Percentiles rank a stretch among this genome's conserved stretches.
These are phyloP conservation scores for Merodon equestris DNA, from an alignment of 2,888 invertebrate species.

Conservation along the genomic window DNA sequence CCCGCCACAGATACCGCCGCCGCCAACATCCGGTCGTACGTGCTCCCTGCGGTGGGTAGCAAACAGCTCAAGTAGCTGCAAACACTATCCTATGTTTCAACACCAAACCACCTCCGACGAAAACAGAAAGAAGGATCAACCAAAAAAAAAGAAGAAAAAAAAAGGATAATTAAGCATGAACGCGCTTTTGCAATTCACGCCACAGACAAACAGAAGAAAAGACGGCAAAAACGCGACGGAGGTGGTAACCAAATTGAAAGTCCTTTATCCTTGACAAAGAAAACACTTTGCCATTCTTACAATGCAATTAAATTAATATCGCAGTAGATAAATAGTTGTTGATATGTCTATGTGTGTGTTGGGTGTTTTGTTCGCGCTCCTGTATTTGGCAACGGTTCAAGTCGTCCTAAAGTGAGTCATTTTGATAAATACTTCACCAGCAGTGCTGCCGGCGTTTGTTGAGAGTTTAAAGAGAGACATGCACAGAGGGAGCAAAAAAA, in stretches of 20 bases:
- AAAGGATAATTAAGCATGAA: constrained; percentile 67
- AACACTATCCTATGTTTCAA: constrained; percentile 55
- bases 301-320: constrained; percentile 69
- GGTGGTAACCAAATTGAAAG: constrained; percentile 64
- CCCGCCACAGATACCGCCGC: no score
- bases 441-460: no score
- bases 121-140: no score
- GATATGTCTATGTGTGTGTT: constrained; percentile 12
- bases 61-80: constrained; percentile 64
- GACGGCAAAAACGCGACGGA: constrained; percentile 18
- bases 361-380: constrained; percentile 24
- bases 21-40: constrained; percentile 17
- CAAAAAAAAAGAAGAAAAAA: constrained; percentile 18
- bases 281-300: constrained; percentile 67
- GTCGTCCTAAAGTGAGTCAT: constrained; percentile 62
- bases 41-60: constrained; percentile 37
- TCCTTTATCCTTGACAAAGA: constrained; percentile 68
- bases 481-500: neutral
- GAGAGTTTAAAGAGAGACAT: constrained; percentile 24
- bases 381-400: constrained; percentile 50
- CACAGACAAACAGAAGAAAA: constrained; percentile 61
- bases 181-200: constrained; percentile 61
- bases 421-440: constrained; percentile 53
- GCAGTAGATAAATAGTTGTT: constrained; percentile 60
- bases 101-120: constrained; percentile 5